Percentiles rank a stretch among this genome's conserved stretches.
Evolutionary conservation across 2,888 invertebrate genomes (phyloP).

Genomic region (Selenia dentaria): DNA sequence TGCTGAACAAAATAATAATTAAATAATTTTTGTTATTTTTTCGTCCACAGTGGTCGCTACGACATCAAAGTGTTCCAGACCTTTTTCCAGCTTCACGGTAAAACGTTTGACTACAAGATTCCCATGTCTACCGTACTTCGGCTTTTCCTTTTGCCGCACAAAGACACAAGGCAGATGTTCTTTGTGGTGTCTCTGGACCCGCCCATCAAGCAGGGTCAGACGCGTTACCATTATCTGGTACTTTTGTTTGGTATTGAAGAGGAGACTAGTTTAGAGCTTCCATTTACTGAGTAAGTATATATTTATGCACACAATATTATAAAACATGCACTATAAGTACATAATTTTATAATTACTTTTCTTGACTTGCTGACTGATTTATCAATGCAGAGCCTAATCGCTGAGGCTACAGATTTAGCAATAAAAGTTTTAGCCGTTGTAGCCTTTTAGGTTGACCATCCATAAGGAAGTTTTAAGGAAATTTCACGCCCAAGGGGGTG

Average conservation of each 20-base stretch:
- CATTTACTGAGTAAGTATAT: slow-evolving; percentile 92
- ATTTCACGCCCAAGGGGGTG: too few relatives aligned
- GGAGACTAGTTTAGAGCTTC: slow-evolving; percentile 95
- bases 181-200: slow-evolving; percentile 99
- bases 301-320: too few relatives aligned
- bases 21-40: too few relatives aligned
- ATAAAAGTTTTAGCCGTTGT: too few relatives aligned
- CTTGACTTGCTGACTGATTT: too few relatives aligned
- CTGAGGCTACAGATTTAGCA: too few relatives aligned
- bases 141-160: slow-evolving; percentile 97
- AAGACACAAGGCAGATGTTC: slow-evolving; percentile 98
- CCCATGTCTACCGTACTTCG: slow-evolving; percentile 98
- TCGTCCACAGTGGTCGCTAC: slow-evolving; percentile 92
- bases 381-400: too few relatives aligned
- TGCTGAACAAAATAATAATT: too few relatives aligned
- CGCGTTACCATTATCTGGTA: slow-evolving; percentile 98
- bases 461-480: too few relatives aligned
- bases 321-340: too few relatives aligned
- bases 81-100: slow-evolving; percentile 90
- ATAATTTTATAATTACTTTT: too few relatives aligned
- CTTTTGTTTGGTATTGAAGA: slow-evolving; percentile 97
- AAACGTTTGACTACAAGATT: slow-evolving; percentile 99
- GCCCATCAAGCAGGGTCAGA: slow-evolving; percentile 99
- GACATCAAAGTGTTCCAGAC: slow-evolving; percentile 96
- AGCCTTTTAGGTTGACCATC: too few relatives aligned